These are phyloP conservation scores for Phalangium opilio DNA, from an alignment of 2,888 invertebrate genomes.

Conservation along the genomic window DNA sequence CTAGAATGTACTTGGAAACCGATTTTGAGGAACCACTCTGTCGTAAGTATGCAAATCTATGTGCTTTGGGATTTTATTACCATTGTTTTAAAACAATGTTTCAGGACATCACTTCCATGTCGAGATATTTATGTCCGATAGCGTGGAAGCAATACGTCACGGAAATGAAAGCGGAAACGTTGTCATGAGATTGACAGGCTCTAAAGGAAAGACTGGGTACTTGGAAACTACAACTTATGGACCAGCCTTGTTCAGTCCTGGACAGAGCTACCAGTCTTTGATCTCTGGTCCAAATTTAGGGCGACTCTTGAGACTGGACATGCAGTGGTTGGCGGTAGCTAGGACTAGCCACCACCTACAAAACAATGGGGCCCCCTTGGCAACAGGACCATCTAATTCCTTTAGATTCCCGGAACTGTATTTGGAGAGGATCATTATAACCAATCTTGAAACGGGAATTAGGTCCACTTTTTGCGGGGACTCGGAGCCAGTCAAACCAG, in stretches of 20 bases:
- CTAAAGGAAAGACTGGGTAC: conserved; percentile 14
- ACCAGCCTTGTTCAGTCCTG: conserved; percentile 7
- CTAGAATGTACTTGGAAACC: conserved; percentile 55
- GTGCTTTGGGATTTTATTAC: too few relatives aligned
- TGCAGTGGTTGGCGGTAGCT: conserved; percentile 5
- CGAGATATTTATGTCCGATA: conserved; percentile 53
- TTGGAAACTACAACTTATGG: conserved; percentile 15
- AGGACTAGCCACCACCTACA: too few relatives aligned
- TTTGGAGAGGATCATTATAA: too few relatives aligned
- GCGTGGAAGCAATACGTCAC: conserved; percentile 48
- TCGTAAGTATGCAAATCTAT: too few relatives aligned
- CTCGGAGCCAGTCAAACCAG: too few relatives aligned
- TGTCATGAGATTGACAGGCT: conserved; percentile 19
- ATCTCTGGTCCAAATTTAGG: conserved; percentile 12
- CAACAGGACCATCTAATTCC: too few relatives aligned
- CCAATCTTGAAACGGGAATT: too few relatives aligned
- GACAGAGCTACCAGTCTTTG: conserved; percentile 45
- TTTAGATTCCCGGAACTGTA: too few relatives aligned
- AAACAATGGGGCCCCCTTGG: too few relatives aligned
- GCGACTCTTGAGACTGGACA: conserved; percentile 12
- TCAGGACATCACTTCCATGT: conserved; percentile 66
- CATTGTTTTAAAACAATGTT: too few relatives aligned
- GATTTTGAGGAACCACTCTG: conserved; percentile 54
- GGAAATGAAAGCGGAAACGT: conserved; percentile 28
- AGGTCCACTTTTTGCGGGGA: too few relatives aligned